phyloP scores from a whole-genome alignment of 1,140 invertebrate species.

The Scaptomyza montana region DNA sequence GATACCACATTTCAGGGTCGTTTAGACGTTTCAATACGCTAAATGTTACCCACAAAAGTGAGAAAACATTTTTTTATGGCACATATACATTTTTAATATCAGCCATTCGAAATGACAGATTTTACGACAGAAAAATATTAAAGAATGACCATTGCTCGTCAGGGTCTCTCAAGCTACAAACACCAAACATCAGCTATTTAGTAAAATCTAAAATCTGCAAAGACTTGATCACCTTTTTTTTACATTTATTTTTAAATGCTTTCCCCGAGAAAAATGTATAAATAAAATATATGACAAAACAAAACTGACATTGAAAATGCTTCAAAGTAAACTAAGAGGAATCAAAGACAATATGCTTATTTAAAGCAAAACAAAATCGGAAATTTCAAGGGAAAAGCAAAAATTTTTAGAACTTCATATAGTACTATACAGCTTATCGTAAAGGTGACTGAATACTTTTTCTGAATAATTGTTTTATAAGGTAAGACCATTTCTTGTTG shows the following conservation, averaged over 20 bases:
- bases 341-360: slow-evolving; percentile 27
- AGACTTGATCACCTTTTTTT: neutral
- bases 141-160: neutral
- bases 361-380: slow-evolving; percentile 18
- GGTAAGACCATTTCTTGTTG: too few species aligned
- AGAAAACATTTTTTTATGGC: slow-evolving; percentile 17
- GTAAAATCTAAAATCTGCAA: slow-evolving; percentile 12
- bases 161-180: slow-evolving; percentile 25
- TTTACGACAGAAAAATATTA: slow-evolving; percentile 17
- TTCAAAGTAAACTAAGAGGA: slow-evolving; percentile 19
- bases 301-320: slow-evolving; percentile 46
- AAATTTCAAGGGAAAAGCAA: neutral
- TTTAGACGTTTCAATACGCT: slow-evolving; percentile 39
- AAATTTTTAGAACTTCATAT: too few species aligned
- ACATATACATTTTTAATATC: slow-evolving; percentile 16
- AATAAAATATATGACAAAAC: slow-evolving; percentile 1
- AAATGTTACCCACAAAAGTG: slow-evolving; percentile 9
- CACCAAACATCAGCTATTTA: slow-evolving; percentile 30
- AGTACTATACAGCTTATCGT: neutral
- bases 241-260: neutral
- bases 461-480: too few species aligned
- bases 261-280: neutral
- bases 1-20: slow-evolving; percentile 57
- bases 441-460: neutral
- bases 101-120: slow-evolving; percentile 28